Evolutionary conservation across 2,888 invertebrate species (phyloP).

Genomic region (Pachymerium ferrugineum): DNA sequence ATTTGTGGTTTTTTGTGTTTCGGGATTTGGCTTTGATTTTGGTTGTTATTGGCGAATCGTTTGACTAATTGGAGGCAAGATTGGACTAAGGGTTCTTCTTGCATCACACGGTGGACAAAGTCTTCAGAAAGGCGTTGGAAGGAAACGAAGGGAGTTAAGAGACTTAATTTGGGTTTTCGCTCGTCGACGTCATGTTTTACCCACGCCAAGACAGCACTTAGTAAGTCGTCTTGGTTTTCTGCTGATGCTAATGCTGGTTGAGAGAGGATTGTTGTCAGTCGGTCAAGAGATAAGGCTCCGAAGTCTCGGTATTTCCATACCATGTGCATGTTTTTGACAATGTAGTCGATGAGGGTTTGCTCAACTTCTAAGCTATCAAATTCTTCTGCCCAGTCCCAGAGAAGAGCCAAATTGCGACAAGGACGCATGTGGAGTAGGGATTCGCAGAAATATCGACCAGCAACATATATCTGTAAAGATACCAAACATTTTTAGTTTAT

Average conservation of each 20-base stretch:
- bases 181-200: neutral
- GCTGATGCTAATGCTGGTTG: neutral
- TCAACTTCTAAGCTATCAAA: conserved; percentile 12
- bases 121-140: neutral
- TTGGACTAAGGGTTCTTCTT: neutral
- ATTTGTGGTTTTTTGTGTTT: neutral
- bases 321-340: neutral
- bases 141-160: neutral
- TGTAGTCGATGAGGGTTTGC: conserved; percentile 10
- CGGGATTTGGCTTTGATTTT: neutral
- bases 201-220: conserved; percentile 6
- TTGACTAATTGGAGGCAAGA: neutral
- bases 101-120: neutral
- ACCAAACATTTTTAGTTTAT: too few species aligned
- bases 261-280: neutral
- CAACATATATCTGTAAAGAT: neutral
- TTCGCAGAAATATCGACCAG: neutral
- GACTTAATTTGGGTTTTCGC: neutral
- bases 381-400: conserved; percentile 30
- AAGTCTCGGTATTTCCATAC: conserved; percentile 2
- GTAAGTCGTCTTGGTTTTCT: neutral
- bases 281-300: neutral
- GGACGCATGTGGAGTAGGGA: neutral
- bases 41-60: too few species aligned
- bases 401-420: neutral